These are phyloP conservation scores for Chrysomallon squamiferum DNA, from an alignment of 1,140 invertebrate species.

Conservation along the genomic window DNA sequence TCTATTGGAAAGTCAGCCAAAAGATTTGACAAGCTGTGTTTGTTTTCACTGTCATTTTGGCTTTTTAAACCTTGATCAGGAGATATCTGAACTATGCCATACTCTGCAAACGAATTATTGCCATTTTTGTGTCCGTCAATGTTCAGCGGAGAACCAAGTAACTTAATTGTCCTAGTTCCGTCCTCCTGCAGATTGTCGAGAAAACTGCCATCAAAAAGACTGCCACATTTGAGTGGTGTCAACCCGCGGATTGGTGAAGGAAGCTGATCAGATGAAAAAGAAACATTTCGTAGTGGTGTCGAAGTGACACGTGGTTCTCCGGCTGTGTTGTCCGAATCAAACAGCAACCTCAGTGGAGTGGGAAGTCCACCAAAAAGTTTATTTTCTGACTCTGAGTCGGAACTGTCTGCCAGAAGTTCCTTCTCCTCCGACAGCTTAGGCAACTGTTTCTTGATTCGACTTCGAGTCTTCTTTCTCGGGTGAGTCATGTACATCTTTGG, in stretches of 20 bases:
- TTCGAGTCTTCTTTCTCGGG: constrained; percentile 16
- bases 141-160: constrained; percentile 15
- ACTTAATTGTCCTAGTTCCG: constrained; percentile 8
- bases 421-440: constrained; percentile 21
- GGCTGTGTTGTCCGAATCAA: constrained; percentile 10
- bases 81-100: neutral
- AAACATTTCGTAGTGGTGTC: constrained; percentile 20
- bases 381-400: constrained; percentile 24
- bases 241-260: constrained; percentile 29
- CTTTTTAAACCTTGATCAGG: neutral
- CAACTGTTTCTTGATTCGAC: constrained; percentile 18
- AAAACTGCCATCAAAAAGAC: constrained; percentile 25
- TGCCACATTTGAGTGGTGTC: constrained; percentile 18
- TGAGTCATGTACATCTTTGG: constrained; percentile 25
- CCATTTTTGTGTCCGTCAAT: neutral
- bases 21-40: constrained; percentile 22
- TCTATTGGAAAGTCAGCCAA: constrained; percentile 32
- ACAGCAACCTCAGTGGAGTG: constrained; percentile 21
- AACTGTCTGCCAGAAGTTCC: constrained; percentile 22
- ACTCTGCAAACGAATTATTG: constrained; percentile 3
- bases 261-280: constrained; percentile 13
- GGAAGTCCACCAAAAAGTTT: constrained; percentile 19
- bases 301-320: constrained; percentile 21
- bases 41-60: constrained; percentile 2
- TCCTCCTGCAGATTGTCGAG: constrained; percentile 26